These are phyloP conservation scores for Scytalopus superciliaris DNA, from an alignment of 2,113 vertebrate species.

Conservation along the genomic window DNA sequence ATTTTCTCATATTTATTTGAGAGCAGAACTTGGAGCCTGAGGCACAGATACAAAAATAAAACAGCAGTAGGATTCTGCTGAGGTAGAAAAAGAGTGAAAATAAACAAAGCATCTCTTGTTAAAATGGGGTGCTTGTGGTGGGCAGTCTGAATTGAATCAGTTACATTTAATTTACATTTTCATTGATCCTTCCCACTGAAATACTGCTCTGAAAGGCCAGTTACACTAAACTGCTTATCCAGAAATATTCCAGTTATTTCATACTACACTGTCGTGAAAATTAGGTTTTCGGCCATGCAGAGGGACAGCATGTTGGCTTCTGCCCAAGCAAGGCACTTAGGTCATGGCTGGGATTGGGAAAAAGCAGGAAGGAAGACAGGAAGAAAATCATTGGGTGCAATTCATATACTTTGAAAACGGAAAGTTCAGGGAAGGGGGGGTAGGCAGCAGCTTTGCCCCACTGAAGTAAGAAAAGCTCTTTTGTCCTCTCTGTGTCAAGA, in stretches of 20 bases:
- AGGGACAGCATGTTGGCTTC: constrained; percentile 29
- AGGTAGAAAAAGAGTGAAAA: constrained; percentile 17
- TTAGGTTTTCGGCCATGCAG: not conserved
- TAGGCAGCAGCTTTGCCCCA: not conserved
- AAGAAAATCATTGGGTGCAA: constrained; percentile 2
- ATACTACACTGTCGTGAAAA: constrained; percentile 44
- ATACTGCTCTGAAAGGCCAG: constrained; percentile 30
- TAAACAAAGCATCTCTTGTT: constrained; percentile 58
- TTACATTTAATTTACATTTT: constrained; percentile 52
- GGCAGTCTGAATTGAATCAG: constrained; percentile 31
- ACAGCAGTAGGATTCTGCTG: not conserved
- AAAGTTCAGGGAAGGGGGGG: not conserved
- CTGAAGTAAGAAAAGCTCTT: constrained; percentile 29
- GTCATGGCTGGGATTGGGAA: not conserved
- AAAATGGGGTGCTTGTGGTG: not conserved
- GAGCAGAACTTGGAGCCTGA: not conserved
- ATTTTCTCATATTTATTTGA: not conserved
- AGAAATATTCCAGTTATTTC: constrained; percentile 58
- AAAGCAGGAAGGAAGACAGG: constrained; percentile 30
- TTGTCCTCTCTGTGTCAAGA: not conserved
- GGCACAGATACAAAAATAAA: constrained; percentile 19
- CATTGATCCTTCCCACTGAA: constrained; percentile 50
- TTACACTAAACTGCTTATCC: constrained; percentile 50
- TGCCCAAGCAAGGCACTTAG: constrained; percentile 27
- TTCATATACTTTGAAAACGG: constrained; percentile 27